phyloP scores from a whole-genome alignment of 2,113 vertebrate species.

The Forbesichthys papilliferus region DNA sequence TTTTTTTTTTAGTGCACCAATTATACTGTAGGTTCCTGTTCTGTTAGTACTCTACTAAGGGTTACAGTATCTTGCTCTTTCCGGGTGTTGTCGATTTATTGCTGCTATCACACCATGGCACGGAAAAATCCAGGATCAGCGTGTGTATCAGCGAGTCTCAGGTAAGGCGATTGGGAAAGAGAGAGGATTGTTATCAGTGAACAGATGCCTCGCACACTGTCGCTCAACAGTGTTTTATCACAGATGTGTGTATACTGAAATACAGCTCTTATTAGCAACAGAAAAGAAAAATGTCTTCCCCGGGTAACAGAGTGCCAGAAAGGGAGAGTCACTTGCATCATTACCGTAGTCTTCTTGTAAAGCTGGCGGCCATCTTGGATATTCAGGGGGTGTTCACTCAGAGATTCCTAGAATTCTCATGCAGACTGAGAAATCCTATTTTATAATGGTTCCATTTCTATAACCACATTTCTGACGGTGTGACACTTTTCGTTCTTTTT shows the following conservation, averaged over 20 bases:
- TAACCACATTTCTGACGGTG: too few relatives aligned
- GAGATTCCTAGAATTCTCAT: neutral
- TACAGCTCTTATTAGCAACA: slow-evolving; percentile 26
- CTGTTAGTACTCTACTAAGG: slow-evolving; percentile 1
- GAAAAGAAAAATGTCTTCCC: slow-evolving; percentile 19
- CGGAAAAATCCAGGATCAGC: slow-evolving; percentile 3
- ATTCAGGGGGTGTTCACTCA: neutral
- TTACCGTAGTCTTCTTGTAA: slow-evolving; percentile 12
- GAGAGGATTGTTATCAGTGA: slow-evolving; percentile 48
- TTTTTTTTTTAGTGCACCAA: too few relatives aligned
- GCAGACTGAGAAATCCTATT: neutral
- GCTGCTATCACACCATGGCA: neutral
- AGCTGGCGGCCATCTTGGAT: slow-evolving; percentile 33
- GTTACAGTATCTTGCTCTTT: slow-evolving; percentile 46
- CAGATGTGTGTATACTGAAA: slow-evolving; percentile 30
- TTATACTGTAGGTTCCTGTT: neutral
- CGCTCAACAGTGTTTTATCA: slow-evolving; percentile 40
- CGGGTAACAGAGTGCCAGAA: slow-evolving; percentile 21
- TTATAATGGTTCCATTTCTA: slow-evolving; percentile 1
- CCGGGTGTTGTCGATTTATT: slow-evolving; percentile 15
- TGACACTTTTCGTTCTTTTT: neutral
- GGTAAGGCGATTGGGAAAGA: slow-evolving; percentile 17
- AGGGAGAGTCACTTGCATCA: neutral
- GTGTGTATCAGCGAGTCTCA: slow-evolving; percentile 11
- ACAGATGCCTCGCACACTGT: slow-evolving; percentile 29